Evolutionary conservation across 2,888 invertebrate genomes (phyloP), one percentile per base, ranked within the genome.

Genomic region (Melanotus villosus): DNA sequence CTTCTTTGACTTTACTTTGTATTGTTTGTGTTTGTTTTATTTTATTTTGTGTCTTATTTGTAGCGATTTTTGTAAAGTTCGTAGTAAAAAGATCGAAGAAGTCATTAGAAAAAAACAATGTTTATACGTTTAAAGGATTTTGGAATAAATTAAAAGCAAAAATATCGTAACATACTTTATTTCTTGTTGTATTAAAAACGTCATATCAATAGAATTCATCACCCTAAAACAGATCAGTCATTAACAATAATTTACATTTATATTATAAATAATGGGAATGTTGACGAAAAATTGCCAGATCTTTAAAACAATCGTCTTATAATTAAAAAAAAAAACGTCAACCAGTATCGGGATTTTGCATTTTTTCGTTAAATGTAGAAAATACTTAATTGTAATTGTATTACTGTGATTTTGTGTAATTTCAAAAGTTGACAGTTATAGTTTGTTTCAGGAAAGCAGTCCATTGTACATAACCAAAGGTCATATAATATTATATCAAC

Each of bases 381-480:
- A 7, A 41, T 12, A 50, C 16, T 5, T 21, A 16, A n/a, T 5
- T 54, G 36, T 56, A 16, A 38, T 47, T 23, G 19, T 19, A 18
- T 26, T 36, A 30, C 19, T 56, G 43, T 56, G 36, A 45, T 52
- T 50, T 21, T 36, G 16, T 23, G 30, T 34, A 12, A 1, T 23
- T 7, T 14, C n/a, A 23, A 38, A n/a, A n/a, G 18, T 18, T 21
- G 38, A 65, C 65, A 14, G 34, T 34, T 50, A 18, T 36, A 64
- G 68, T 68, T 68, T 68, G 68, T 68, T 68, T 68, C 68, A 68
- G 68, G 68, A 68, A 68, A 68, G 58, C 68, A 30, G 68, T 68
- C 68, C 68, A 68, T 65, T 68, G 68, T 65, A 65, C 68, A 54
- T 68, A 68, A 68, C 64, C 68, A 68, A 59, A 68, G 64, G 64